These are phyloP conservation scores for Erethizon dorsatum DNA, from an alignment of 2,797 vertebrate species.

Conservation along the genomic window DNA sequence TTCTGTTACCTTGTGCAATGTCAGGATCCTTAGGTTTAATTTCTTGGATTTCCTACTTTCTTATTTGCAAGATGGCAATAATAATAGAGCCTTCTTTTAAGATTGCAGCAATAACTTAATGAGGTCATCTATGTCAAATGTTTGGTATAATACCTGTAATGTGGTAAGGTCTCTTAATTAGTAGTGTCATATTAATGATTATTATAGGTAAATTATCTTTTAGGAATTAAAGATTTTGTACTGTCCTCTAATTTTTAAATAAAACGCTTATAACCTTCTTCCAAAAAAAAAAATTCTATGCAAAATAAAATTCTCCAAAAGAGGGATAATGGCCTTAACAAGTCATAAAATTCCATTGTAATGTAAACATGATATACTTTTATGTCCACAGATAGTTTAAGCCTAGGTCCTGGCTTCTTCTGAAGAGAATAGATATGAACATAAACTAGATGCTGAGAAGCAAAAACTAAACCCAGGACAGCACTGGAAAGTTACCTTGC, in stretches of 20 bases:
- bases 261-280: neutral
- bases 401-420: neutral
- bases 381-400: constrained; percentile 72
- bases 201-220: neutral
- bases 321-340: neutral
- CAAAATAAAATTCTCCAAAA: constrained; percentile 28
- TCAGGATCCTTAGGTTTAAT: neutral
- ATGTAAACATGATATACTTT: constrained; percentile 45
- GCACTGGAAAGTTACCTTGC: neutral
- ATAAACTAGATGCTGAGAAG: neutral
- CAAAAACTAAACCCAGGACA: neutral
- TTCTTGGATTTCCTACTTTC: neutral
- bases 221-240: neutral
- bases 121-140: neutral
- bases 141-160: neutral
- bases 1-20: neutral
- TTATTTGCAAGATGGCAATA: neutral
- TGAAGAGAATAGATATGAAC: neutral
- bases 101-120: neutral
- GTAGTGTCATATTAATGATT: neutral
- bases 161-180: neutral
- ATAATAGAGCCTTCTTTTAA: neutral
- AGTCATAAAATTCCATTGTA: constrained; percentile 21
- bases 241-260: neutral
- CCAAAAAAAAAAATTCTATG: neutral